phyloP scores from a whole-genome alignment of 1,140 invertebrate genomes.

The Drosophila sp. region DNA sequence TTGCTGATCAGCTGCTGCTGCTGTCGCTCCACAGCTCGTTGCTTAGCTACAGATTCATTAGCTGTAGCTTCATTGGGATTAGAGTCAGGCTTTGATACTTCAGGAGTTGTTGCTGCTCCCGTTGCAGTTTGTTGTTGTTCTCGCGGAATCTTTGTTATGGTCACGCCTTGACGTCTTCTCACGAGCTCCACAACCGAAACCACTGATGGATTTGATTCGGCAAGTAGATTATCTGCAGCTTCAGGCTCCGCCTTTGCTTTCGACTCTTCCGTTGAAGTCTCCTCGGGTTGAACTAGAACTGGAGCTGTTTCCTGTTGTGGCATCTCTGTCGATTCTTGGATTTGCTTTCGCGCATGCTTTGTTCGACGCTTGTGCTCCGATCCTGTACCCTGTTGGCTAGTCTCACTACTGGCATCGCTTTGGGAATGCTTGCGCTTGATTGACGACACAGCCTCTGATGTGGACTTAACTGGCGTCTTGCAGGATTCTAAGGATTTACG shows the following conservation, averaged over 20 bases:
- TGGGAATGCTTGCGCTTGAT: slow-evolving; percentile 65
- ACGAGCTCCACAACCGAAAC: slow-evolving; percentile 74
- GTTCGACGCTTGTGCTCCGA: slow-evolving; percentile 45
- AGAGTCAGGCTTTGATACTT: background rate
- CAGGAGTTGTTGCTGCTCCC: background rate
- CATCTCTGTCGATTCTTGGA: background rate
- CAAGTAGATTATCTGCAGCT: background rate
- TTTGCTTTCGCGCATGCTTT: slow-evolving; percentile 54
- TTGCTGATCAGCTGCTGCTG: slow-evolving; percentile 72
- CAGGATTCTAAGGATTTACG: slow-evolving; percentile 63
- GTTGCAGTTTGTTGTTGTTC: slow-evolving; percentile 48
- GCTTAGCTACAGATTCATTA: slow-evolving; percentile 32
- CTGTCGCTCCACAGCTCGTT: slow-evolving; percentile 57
- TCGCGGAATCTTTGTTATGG: slow-evolving; percentile 75
- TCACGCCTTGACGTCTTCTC: slow-evolving; percentile 70
- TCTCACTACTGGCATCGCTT: slow-evolving; percentile 66
- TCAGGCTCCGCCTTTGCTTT: background rate
- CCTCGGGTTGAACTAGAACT: background rate
- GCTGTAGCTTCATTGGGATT: slow-evolving; percentile 4
- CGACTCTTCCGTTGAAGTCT: no score
- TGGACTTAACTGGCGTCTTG: slow-evolving; percentile 36
- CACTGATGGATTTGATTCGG: slow-evolving; percentile 16
- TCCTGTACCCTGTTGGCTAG: slow-evolving; percentile 22
- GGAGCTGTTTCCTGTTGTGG: background rate
- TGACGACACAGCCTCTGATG: background rate